Evolutionary conservation across 1,140 invertebrate species (phyloP).

Genomic region (Papilio aristodemus): DNA sequence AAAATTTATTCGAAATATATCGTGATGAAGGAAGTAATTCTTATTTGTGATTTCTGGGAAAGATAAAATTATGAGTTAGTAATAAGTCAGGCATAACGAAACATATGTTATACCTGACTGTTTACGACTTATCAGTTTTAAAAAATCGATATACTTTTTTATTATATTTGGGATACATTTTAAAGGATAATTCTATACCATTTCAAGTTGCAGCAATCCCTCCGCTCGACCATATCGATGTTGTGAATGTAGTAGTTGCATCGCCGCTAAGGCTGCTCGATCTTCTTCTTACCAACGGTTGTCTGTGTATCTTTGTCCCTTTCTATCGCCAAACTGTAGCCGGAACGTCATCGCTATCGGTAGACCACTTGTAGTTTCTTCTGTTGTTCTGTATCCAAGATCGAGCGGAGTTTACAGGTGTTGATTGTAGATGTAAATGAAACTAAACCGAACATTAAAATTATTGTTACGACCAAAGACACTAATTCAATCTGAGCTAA

Average conservation of each 20-base stretch:
- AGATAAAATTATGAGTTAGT: background rate
- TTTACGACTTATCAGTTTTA: background rate
- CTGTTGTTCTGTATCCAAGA: slow-evolving; percentile 68
- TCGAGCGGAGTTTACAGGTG: slow-evolving; percentile 72
- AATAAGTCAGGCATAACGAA: background rate
- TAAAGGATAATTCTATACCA: slow-evolving; percentile 65
- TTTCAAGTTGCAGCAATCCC: slow-evolving; percentile 69
- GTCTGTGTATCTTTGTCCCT: slow-evolving; percentile 64
- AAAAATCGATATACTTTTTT: background rate
- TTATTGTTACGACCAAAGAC: background rate
- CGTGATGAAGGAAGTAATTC: too few relatives aligned
- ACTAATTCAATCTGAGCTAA: background rate
- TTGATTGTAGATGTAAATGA: slow-evolving; percentile 70
- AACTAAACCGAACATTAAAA: slow-evolving; percentile 56
- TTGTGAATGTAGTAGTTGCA: slow-evolving; percentile 79
- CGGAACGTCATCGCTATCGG: slow-evolving; percentile 66
- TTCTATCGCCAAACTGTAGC: slow-evolving; percentile 71
- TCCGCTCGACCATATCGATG: slow-evolving; percentile 76
- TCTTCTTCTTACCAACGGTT: slow-evolving; percentile 68
- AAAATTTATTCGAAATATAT: too few relatives aligned
- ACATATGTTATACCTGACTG: background rate
- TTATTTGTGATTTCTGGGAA: background rate
- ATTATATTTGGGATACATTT: background rate
- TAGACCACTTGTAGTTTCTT: slow-evolving; percentile 78
- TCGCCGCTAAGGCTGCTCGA: slow-evolving; percentile 68